Conservation (phyloP, 2,797 vertebrate genomes). For the Myiotriccus ornatus region DNA sequence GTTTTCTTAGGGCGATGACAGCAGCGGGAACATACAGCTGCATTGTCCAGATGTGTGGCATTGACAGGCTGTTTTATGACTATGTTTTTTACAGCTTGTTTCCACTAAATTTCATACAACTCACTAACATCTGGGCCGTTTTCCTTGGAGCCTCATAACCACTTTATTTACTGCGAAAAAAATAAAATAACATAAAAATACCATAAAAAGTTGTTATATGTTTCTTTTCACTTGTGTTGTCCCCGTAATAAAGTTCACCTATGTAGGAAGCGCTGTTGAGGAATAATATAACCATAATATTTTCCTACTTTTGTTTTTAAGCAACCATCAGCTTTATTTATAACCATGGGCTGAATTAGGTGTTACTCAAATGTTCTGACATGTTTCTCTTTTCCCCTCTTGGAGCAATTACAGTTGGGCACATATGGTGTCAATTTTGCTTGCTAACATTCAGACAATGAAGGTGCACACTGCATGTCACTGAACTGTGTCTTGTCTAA, state of each 20-base stretch:
- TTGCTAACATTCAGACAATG: slow-evolving; percentile 54
- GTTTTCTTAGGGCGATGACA: slow-evolving; percentile 78
- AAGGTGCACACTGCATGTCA: slow-evolving; percentile 37
- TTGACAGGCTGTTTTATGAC: slow-evolving; percentile 79
- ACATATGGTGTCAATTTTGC: slow-evolving; percentile 80
- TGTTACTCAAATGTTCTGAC: slow-evolving; percentile 77
- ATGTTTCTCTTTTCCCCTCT: slow-evolving; percentile 69
- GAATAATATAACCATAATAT: slow-evolving; percentile 65
- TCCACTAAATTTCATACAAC: slow-evolving; percentile 81
- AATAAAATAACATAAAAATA: slow-evolving; percentile 75
- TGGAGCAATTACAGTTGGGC: slow-evolving; percentile 68
- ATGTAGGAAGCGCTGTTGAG: slow-evolving; percentile 57
- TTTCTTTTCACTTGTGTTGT: slow-evolving; percentile 69
- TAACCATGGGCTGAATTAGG: slow-evolving; percentile 76
- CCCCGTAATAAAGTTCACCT: slow-evolving; percentile 67
- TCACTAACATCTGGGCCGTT: slow-evolving; percentile 79
- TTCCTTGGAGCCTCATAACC: slow-evolving; percentile 78
- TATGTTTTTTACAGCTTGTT: slow-evolving; percentile 82
- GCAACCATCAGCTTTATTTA: slow-evolving; percentile 73
- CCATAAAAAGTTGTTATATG: slow-evolving; percentile 69
- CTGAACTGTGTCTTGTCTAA: slow-evolving; percentile 66
- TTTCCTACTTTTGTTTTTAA: slow-evolving; percentile 74
- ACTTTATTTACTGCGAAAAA: slow-evolving; percentile 80
- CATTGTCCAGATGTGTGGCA: slow-evolving; percentile 82
- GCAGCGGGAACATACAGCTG: slow-evolving; percentile 77